Evolutionary conservation across 2,888 invertebrate species (phyloP), one percentile per base, ranked within the genome.

Genomic region (Anoplius nigerrimus): DNA sequence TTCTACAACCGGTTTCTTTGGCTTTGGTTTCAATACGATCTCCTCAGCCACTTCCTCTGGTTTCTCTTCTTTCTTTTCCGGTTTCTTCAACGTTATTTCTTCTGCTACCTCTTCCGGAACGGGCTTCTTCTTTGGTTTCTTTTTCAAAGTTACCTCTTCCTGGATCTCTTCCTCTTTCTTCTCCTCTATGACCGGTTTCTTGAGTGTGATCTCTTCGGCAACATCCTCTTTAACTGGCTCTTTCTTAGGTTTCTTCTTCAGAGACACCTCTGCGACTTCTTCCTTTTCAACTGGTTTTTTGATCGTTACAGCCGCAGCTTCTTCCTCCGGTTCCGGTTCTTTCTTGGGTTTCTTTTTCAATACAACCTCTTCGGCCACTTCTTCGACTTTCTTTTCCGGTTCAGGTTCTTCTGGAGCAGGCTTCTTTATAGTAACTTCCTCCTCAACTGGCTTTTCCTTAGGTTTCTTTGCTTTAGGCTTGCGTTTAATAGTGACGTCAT

Each of bases 331-430:
- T 6, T 60, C 56, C 0, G 58, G 72, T 42, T 70, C 64, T 45
- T 72, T 72, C 48, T 80, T 88, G 80, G 59, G 77, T 66, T 66
- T 81, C 74, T 78, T 87, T 83, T 75, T 86, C 79, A 62, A 61
- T 1, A 27, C 69, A 79, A 90, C 89, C 13, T 88, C 74, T 45
- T 72, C 66, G 15, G 89, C 89, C 56, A 90, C 87, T 78, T 90
- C 89, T 78, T 90, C 89, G 52, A 90, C 89, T 74, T 85, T 85
- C 21, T 89, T 89, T 58, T 86, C 84, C 0, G 53, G 53, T 61
- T 65, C 58, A 0, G 53, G 53, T 58, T 65, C 60, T 63, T 71
- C 66, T 42, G 27, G 16, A 62, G 43, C 60, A 16, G 72, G 66
- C 21, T 71, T 71, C 27, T 62, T 46, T 13, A 73, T 52, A 15